Evolutionary conservation across 2,888 invertebrate genomes (phyloP).

Genomic region (Formica aserva): DNA sequence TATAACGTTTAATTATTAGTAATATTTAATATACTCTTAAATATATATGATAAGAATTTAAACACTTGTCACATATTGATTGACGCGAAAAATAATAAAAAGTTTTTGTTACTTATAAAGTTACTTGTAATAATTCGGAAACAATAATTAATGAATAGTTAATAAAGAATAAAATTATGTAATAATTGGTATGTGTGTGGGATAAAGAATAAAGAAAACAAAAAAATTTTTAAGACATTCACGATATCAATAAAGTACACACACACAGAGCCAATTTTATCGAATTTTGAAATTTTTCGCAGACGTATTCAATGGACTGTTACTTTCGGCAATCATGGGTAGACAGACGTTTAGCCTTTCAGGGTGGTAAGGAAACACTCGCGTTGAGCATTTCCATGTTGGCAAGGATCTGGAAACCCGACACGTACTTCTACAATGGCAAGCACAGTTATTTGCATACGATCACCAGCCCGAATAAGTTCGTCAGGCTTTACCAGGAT

Average conservation of each 20-base stretch:
- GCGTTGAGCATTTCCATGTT: slow-evolving; percentile 93
- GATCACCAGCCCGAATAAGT: slow-evolving; percentile 94
- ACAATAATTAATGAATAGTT: neutral
- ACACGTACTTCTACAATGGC: slow-evolving; percentile 94
- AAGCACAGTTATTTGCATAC: slow-evolving; percentile 94
- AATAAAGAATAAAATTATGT: neutral
- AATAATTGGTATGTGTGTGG: neutral
- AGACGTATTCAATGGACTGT: slow-evolving; percentile 95
- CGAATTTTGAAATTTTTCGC: slow-evolving; percentile 65
- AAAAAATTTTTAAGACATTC: neutral
- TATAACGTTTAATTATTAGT: neutral
- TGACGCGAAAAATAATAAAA: neutral
- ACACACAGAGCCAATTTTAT: slow-evolving; percentile 22
- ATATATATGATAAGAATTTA: too few relatives aligned
- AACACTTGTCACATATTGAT: too few relatives aligned
- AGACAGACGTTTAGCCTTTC: slow-evolving; percentile 91
- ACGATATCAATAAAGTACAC: neutral
- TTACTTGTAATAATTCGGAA: neutral
- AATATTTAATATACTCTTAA: neutral
- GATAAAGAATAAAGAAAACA: neutral
- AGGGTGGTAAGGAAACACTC: slow-evolving; percentile 89
- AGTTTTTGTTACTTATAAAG: neutral
- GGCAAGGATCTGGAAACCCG: slow-evolving; percentile 94
- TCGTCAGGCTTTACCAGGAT: slow-evolving; percentile 91
- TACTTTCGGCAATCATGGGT: slow-evolving; percentile 95